Evolutionary conservation across 2,888 invertebrate species (phyloP).

Genomic region (Nomada goodeniana): DNA sequence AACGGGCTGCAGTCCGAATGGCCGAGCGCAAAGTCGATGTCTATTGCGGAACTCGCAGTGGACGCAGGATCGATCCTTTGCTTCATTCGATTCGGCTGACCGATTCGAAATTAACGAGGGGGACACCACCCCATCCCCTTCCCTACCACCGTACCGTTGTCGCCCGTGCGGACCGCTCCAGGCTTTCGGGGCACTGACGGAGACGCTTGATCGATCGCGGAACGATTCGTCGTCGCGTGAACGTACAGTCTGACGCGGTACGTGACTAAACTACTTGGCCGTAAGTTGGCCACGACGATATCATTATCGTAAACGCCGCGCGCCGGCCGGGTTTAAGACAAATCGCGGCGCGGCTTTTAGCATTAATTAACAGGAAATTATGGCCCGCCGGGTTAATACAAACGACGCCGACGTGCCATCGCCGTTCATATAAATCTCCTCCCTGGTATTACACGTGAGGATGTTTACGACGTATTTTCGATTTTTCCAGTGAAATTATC

Average conservation of each 20-base stretch:
- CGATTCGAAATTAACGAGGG: slow-evolving; percentile 70
- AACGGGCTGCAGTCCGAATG: slow-evolving; percentile 63
- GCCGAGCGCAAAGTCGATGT: slow-evolving; percentile 65
- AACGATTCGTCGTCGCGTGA: slow-evolving; percentile 39
- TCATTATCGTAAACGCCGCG: slow-evolving; percentile 56
- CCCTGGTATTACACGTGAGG: slow-evolving; percentile 1
- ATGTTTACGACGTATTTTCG: slow-evolving; percentile 5
- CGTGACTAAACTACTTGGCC: slow-evolving; percentile 60
- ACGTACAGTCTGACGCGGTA: slow-evolving; percentile 20
- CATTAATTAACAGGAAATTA: slow-evolving; percentile 57
- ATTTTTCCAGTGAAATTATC: slow-evolving; percentile 14
- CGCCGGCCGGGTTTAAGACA: slow-evolving; percentile 42
- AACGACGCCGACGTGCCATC: slow-evolving; percentile 34
- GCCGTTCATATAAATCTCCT: slow-evolving; percentile 32
- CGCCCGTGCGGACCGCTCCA: slow-evolving; percentile 37
- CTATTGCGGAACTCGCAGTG: slow-evolving; percentile 68
- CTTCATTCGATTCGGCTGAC: slow-evolving; percentile 64
- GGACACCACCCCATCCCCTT: slow-evolving; percentile 19
- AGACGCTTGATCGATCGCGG: slow-evolving; percentile 57
- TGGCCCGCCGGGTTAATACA: slow-evolving; percentile 27
- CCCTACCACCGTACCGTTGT: slow-evolving; percentile 12
- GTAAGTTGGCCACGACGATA: slow-evolving; percentile 50
- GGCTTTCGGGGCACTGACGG: slow-evolving; percentile 27
- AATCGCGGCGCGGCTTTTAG: slow-evolving; percentile 53
- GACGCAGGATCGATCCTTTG: slow-evolving; percentile 58